Percentiles rank a stretch among this genome's conserved stretches.
phyloP scores from a whole-genome alignment of 2,797 vertebrate species.

The Oreochromis grahami region DNA sequence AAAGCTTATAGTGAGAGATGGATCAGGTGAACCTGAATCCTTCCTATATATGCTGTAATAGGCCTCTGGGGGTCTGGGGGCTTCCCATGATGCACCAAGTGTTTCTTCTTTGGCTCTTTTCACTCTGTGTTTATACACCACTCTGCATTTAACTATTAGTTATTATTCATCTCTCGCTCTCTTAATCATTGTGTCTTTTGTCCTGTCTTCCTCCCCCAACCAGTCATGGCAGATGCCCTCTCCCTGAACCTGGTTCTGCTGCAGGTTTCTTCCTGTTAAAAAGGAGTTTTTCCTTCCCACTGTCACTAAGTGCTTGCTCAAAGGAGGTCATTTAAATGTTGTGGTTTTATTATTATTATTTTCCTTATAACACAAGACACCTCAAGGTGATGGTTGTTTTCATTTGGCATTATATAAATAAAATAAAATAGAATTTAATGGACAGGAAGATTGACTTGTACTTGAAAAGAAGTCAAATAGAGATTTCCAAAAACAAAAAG shows the following conservation, averaged over 20 bases:
- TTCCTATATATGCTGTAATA: neutral
- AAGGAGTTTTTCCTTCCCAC: neutral
- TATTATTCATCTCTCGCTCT: neutral
- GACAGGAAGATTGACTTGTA: neutral
- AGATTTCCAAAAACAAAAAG: neutral
- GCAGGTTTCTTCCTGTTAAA: neutral
- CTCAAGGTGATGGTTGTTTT: neutral
- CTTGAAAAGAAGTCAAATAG: neutral
- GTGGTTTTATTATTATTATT: neutral
- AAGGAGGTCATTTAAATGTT: neutral
- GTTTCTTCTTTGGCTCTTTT: neutral
- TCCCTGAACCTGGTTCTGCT: neutral
- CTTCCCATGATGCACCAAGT: neutral
- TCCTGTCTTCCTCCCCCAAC: neutral
- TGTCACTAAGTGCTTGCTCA: neutral
- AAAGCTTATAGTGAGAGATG: neutral
- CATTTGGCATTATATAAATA: neutral
- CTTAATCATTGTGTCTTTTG: neutral
- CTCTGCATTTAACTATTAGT: neutral
- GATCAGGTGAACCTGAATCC: neutral
- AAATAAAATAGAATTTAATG: neutral
- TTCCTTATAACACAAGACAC: neutral
- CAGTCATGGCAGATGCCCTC: neutral
- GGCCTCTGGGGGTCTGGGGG: neutral
- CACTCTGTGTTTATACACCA: neutral